Evolutionary conservation across 2,797 vertebrate genomes (phyloP), one percentile per base, ranked within the genome.

Genomic region (Holocentrus rufus): DNA sequence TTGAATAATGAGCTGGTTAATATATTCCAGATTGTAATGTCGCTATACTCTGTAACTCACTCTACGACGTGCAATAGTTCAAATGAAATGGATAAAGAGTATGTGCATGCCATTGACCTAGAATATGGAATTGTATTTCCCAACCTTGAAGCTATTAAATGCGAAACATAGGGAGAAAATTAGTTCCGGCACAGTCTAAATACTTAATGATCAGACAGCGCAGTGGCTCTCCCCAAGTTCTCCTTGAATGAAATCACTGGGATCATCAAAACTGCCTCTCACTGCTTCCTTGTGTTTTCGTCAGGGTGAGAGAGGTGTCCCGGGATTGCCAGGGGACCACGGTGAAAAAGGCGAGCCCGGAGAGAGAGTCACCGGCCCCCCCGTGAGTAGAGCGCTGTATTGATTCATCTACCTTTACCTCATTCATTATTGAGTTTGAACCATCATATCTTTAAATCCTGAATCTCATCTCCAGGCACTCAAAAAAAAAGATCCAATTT

Each of bases 271-370:
- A 82, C 27, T 17, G 30, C 25, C 52, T 27, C 44, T 60, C 56
- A 81, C 55, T 53, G 25, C 46, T 83, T 44, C 8, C 18, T 70
- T 89, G 42, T 85, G 46, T 79, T 83, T 77, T 67, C 67, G 61
- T 63, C 86, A 99, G 98, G 98, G 98, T 10, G 98, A 98, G 87
- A 91, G 98, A 91, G 98, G 98, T n/a, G 90, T 98, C 0, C 97
- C 96, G 4, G 98, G 98, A 50, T 75, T 98, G 53, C 95, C 96
- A 7, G 98, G 97, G 74, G 92, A 95, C n/a, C 93, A 95, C 0
- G 98, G 97, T 34, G 97, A 98, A 63, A 94, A 90, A 79, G 98
- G 97, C 0, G 95, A 96, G 34, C 93, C 95, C 39, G 97, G 97
- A 57, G 71, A 93, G 76, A 94, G 94, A 59, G 76, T 94, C 76